Evolutionary conservation across 2,797 vertebrate genomes (phyloP).

Genomic region (Lepilemur ruficaudatus): DNA sequence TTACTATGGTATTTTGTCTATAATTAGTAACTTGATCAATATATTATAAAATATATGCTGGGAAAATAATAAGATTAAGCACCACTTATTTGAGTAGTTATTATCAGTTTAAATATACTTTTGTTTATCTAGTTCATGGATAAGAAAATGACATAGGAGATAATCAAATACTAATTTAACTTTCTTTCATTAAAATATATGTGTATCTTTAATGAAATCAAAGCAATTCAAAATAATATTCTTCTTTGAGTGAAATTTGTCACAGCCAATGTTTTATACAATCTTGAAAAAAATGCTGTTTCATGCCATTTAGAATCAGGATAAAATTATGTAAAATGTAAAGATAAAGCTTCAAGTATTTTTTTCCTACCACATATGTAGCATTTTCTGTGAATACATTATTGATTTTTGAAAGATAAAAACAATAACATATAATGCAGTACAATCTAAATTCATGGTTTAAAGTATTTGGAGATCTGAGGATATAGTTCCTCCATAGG

Average conservation of each 20-base stretch:
- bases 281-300: slow-evolving; percentile 10
- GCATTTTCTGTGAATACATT: slow-evolving; percentile 39
- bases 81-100: neutral
- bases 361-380: neutral
- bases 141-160: neutral
- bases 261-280: neutral
- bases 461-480: slow-evolving; percentile 21
- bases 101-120: neutral
- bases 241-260: neutral
- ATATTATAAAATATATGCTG: neutral
- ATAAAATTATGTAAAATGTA: slow-evolving; percentile 48
- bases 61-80: neutral
- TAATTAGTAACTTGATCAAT: neutral
- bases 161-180: slow-evolving; percentile 47
- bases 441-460: slow-evolving; percentile 28
- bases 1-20: neutral
- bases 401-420: slow-evolving; percentile 57
- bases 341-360: slow-evolving; percentile 31
- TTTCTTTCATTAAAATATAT: neutral
- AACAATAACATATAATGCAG: slow-evolving; percentile 35
- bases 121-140: neutral
- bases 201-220: slow-evolving; percentile 15
- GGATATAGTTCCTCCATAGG: slow-evolving; percentile 24
- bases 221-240: slow-evolving; percentile 47
- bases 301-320: slow-evolving; percentile 35